These are phyloP conservation scores for Cecidostiba fungosa DNA, from an alignment of 2,888 invertebrate genomes.

Conservation along the genomic window DNA sequence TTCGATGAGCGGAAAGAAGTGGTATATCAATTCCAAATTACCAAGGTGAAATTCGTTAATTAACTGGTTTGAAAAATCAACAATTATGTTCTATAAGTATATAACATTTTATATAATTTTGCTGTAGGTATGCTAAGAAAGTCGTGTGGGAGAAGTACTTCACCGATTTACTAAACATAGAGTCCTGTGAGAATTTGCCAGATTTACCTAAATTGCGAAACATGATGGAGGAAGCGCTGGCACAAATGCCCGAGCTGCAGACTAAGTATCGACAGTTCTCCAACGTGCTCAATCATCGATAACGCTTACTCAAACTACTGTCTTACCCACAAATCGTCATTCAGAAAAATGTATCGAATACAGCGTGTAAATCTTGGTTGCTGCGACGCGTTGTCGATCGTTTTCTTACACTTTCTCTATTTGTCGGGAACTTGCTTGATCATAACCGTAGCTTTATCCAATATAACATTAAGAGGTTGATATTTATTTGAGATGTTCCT, in stretches of 20 bases:
- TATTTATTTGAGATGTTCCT: conserved; percentile 6
- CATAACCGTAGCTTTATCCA: conserved; percentile 30
- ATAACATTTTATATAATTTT: conserved; percentile 11
- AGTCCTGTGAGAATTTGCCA: conserved; percentile 88
- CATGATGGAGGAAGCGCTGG: conserved; percentile 76
- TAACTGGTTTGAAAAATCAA: not conserved
- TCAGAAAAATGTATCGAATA: conserved; percentile 48
- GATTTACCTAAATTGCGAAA: conserved; percentile 84
- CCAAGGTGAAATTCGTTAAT: conserved; percentile 82
- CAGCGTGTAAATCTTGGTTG: conserved; percentile 42
- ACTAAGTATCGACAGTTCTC: conserved; percentile 75
- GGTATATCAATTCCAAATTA: conserved; percentile 87
- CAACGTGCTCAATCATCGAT: conserved; percentile 79
- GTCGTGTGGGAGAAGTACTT: conserved; percentile 91
- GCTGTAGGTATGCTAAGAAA: conserved; percentile 85
- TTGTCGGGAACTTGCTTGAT: conserved; percentile 10
- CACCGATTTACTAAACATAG: conserved; percentile 89
- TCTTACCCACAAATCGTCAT: conserved; percentile 42
- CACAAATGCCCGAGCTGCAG: conserved; percentile 72
- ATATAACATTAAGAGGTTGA: conserved; percentile 7
- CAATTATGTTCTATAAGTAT: not conserved
- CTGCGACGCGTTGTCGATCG: conserved; percentile 17
- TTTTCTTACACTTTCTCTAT: conserved; percentile 25
- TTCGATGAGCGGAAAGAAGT: conserved; percentile 83
- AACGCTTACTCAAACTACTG: conserved; percentile 73